Evolutionary conservation across 92 coral and sea anemone species (phyloP), one percentile per base, ranked within the genome.

Genomic region (Actinernus sp.): DNA sequence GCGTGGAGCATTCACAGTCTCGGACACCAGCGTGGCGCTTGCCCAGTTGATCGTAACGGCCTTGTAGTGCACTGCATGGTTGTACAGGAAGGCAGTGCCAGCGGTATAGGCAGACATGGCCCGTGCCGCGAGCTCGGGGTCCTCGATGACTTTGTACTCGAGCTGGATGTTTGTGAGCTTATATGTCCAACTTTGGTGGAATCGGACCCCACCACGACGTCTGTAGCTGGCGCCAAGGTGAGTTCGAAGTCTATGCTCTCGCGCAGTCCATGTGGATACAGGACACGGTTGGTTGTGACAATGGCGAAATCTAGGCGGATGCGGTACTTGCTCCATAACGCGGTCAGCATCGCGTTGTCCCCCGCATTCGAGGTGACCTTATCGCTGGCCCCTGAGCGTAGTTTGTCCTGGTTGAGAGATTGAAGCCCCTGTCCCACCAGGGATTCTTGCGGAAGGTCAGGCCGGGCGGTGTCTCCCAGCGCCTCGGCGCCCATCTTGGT

Each of bases 81-180:
- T 29, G 49, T 60, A 60, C 3, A 12, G 4, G 23, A 60, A 60
- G 17, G 14, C 67, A 11, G 26, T 52, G 59, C 59, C 54, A 10
- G 6, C 17, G 0, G 51, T 5, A 11, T 61, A 61, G 2, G 1
- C 38, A 28, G 18, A 9, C n/a, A 1, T 0, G 5, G 29, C 25
- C 3, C 46, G 38, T 8, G 0, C 53, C 0, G 68, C 68, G 11
- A 61, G 29, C 14, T 20, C 17, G 8, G 26, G 1, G 37, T 54
- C 29, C 10, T 28, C 0, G 9, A 41, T 61, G 2, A 14, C 31
- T 22, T 61, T 28, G 38, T 61, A 26, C 12, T 43, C 20, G 1
- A 61, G 38, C 25, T 43, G 38, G 39, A 41, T 41, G 3, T 61
- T 61, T 16, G 54, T 39, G 27, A 39, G 59, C 33, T 52, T 52